Base-by-base conservation (phyloP, 2,888 invertebrate species). In the Pseudococcus jackbeardsleyi region DNA sequence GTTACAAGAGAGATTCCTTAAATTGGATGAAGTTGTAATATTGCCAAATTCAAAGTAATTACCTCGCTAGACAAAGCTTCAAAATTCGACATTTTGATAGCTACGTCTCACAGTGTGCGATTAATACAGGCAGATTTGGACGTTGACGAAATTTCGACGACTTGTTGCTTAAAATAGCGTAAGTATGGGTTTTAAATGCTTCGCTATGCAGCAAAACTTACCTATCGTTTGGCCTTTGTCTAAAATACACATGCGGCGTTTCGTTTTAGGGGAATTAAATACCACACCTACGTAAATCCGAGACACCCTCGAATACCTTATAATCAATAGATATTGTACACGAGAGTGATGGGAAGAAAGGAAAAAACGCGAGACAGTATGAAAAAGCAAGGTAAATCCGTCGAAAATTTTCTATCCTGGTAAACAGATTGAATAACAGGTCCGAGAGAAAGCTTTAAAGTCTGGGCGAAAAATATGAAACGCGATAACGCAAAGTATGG, bases 401-500 rank as follows among this genome's bases (percentile, higher is more conserved):
- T 33, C 26, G 26, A 26, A 50, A 84, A 50, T 50, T 84, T 46
- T 39, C 48, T 8, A 48, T 22, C 26, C 50, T 4, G 33, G 33
- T 72, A 72, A 72, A 72, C 68, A 72, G 22, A 72, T 72, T 72
- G 12, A 72, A 72, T 72, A 72, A 72, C 68, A 72, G 12, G 68
- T 22, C 12, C 26, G 33, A 72, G 26, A 59, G 19, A 59, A 59
- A 22, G 64, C 68, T 72, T 72, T 4, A 72, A 72, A 33, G 26
- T 33, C 26, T 15, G 68, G 6, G 2, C 33, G 22, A 72, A 72
- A 72, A 72, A 72, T 72, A 72, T 72, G 68, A 15, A 72, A 72
- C 12, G n/a, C 33, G 68, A 72, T 72, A 59, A 59, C 68, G 8
- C 12, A 12, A n/a, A 59, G 50, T 15, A 59, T 54, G 19, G 68